Base-by-base conservation (phyloP, 2,888 invertebrate genomes). In the Cryptosula pallasiana region DNA sequence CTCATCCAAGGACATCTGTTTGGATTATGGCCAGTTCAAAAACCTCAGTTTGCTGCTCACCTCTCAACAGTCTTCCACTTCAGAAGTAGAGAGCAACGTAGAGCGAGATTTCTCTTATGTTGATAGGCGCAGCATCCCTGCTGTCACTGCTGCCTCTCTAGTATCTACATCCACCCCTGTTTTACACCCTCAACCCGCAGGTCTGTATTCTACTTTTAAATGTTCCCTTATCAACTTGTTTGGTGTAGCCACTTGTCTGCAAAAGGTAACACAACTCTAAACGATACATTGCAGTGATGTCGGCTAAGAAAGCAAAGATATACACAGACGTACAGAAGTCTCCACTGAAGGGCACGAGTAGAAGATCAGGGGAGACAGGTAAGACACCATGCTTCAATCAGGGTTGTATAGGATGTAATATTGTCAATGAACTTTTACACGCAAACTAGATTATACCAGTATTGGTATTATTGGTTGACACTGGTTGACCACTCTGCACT, bases 1-100 rank as follows among this genome's bases (percentile, higher is more conserved):
- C 5, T 57, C 25, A n/a, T 9, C 57, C 57, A 27, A 9, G 13
- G 63, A 32, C 34, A 63, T 63, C 9, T 63, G 63, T 63, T n/a
- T 63, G 9, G 63, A 63, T 34, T 20, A 27, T 32, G 32, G 27
- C 32, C 63, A 63, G 63, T 63, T 63, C 63, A 63, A 13, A 16
- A 63, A 63, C 32, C 63, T 63, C 27, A 63, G 13, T 16, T 29
- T 34, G 2, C 32, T 27, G 13, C n/a, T 63, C 2, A 13, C 27
- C 29, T 63, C 63, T 27, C 63, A 63, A n/a, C 32, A 13, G 16
- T 29, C 9, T 13, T 63, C 63, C 9, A 25, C 63, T 27, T 20
- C 16, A 23, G 63, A 63, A 32, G 63, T 16, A 57, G 57, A 45
- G 20, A 45, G 45, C 45, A n/a, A n/a, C n/a, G 45, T 45, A 23